Base-by-base conservation (phyloP, 2,888 invertebrate species). In the Scaptomyza tumidula region DNA sequence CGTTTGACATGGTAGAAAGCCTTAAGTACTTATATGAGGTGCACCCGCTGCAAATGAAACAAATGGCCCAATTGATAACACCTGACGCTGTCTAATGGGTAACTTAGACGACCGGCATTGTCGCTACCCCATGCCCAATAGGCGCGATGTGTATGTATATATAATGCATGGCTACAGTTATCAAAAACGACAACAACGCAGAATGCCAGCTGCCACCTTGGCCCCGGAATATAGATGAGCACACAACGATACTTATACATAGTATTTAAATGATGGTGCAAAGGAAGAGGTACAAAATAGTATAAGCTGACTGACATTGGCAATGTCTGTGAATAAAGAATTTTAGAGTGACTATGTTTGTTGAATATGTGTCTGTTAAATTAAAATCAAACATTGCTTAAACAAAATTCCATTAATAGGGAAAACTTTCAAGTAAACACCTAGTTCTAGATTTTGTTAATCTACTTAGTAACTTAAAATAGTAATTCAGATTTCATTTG, bases 121-220 rank as follows among this genome's bases (percentile, higher is more conserved):
- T 59, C 63, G 56, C 62, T 44, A 43, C 70, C 62, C 66, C 80
- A 78, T 64, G 58, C 53, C 48, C 53, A 55, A n/a, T n/a, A 37
- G 1, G 0, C 35, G 11, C 35, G 35, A 11, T 2, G 35, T 35
- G 35, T 35, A 35, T 35, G 10, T 33, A 46, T 55, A 37, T 19
- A 58, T 71, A 55, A 58, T 77, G 73, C 61, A 67, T 59, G 61
- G 61, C 58, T 67, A 46, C 54, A 74, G 67, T 46, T 75, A 68
- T 77, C 78, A 58, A 59, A 24, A 13, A 50, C 33, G 37, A 11
- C 74, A 68, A 62, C 62, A 81, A 73, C 69, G 84, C 84, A 66
- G 61, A 79, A 86, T 73, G 86, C 70, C 65, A 70, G 76, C 57
- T 56, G 67, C 77, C 83, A 73, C 82, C 82, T 82, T 82, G 88